Evolutionary conservation across 64 coral and sea anemone genomes (phyloP), one percentile per base, ranked within the genome.

Genomic region (Orbicella faveolata): DNA sequence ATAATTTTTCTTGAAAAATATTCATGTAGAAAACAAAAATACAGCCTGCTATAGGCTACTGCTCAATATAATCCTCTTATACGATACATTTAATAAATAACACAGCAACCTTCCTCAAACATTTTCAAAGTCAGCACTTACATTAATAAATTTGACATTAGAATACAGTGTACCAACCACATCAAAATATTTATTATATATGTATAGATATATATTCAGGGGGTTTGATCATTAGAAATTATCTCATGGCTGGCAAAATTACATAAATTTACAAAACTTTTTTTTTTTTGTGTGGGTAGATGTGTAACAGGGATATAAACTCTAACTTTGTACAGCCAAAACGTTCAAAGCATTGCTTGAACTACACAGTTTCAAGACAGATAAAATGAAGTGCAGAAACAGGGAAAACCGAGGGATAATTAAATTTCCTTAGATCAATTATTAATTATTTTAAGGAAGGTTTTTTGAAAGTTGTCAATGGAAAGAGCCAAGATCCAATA

Each of bases 1-100:
- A n/a, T 70, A 5, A 4, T 63, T 69, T 69, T 84, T 84, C 39
- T 84, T 84, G 82, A 84, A 84, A 84, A 84, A 84, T 84, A 84
- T 70, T 70, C 18, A 36, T 37, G 41, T 26, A 21, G 36, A 70
- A 84, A 84, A 84, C 82, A 84, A 84, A 84, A 84, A 84, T 84
- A 84, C 48, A 69, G 63, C 82, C 65, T 72, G 64, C 30, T 34
- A 83, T 83, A 2, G 55, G 80, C 61, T 66, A 83, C 18, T 81
- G 79, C 34, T 81, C 35, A 55, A n/a, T 84, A 70, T 30, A 70
- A 44, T 70, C 64, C 64, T 70, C 67, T 70, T 84, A 39, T 25
- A 44, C 66, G 9, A 70, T 5, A 52, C 39, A 84, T 70, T 70
- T 6, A 70, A 84, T 84, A 53, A 84, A 84, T 84, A 69, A 84